Evolutionary conservation across 2,113 vertebrate genomes (phyloP).

Genomic region (Pseudopipra pipra): DNA sequence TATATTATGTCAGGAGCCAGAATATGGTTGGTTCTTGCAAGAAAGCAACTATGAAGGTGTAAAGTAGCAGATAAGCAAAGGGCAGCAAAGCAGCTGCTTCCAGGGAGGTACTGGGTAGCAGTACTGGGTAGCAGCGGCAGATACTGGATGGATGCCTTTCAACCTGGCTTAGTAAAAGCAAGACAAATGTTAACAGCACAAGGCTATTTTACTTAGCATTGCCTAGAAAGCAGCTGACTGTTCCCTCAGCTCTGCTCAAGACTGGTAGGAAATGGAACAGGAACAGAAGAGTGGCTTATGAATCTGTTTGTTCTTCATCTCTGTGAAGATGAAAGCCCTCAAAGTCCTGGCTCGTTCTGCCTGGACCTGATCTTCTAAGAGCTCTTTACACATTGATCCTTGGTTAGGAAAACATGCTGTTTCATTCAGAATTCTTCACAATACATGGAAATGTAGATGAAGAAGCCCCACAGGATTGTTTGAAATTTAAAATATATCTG

Average conservation of each 20-base stretch:
- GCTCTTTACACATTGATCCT: neutral
- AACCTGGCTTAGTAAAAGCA: neutral
- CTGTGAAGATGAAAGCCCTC: neutral
- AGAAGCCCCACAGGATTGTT: neutral
- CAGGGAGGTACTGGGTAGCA: neutral
- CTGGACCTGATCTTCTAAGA: neutral
- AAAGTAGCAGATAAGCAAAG: neutral
- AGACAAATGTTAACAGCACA: neutral
- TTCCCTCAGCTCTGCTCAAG: neutral
- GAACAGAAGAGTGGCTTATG: neutral
- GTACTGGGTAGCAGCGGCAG: neutral
- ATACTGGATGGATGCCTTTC: neutral
- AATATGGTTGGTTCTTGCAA: neutral
- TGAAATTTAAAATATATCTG: neutral
- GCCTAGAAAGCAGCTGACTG: neutral
- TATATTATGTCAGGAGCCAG: neutral
- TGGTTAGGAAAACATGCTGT: neutral
- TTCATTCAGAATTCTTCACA: neutral
- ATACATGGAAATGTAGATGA: neutral
- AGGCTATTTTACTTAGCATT: neutral
- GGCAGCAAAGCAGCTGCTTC: neutral
- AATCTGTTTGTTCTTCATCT: fast-evolving
- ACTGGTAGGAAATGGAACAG: neutral
- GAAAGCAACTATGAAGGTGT: neutral
- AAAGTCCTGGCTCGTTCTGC: neutral